A percentile compares a stretch with the other conserved stretches of the same genome.
phyloP scores from a whole-genome alignment of 2,797 vertebrate genomes.

The Dicrostonyx torquatus region DNA sequence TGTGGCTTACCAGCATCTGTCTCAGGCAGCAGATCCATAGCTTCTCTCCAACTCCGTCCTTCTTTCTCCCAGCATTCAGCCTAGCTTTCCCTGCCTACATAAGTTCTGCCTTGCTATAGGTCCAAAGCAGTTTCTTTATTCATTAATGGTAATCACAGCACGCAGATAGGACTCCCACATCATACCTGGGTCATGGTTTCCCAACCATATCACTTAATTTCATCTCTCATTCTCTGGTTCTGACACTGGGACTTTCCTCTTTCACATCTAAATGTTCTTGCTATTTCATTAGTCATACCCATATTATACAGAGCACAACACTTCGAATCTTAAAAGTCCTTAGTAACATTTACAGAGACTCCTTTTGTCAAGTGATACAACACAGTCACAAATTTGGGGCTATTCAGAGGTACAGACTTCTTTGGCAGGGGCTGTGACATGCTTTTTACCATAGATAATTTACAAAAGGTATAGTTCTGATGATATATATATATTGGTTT shows the following conservation, averaged over 20 bases:
- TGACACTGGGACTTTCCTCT: neutral
- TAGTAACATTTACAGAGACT: neutral
- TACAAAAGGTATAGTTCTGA: neutral
- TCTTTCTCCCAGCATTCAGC: no score
- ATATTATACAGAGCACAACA: neutral
- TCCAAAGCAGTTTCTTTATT: no score
- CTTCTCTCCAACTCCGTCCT: no score
- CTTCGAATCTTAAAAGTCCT: neutral
- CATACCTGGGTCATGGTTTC: neutral
- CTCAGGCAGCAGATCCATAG: no score
- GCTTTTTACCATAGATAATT: neutral
- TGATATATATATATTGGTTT: no score
- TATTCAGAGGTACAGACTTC: neutral
- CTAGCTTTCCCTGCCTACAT: no score
- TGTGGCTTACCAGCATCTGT: no score
- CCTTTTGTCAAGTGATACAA: neutral
- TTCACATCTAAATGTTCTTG: neutral
- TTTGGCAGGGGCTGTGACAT: neutral
- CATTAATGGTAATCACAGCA: no score
- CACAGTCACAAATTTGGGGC: neutral
- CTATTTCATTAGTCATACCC: neutral
- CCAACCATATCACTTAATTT: neutral
- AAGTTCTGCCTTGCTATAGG: no score
- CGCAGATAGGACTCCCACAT: no score
- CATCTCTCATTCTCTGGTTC: neutral